Percentiles rank a stretch among this genome's conserved stretches.
Evolutionary conservation across 2,797 vertebrate genomes (phyloP).

Genomic region (Rhinophrynus dorsalis): DNA sequence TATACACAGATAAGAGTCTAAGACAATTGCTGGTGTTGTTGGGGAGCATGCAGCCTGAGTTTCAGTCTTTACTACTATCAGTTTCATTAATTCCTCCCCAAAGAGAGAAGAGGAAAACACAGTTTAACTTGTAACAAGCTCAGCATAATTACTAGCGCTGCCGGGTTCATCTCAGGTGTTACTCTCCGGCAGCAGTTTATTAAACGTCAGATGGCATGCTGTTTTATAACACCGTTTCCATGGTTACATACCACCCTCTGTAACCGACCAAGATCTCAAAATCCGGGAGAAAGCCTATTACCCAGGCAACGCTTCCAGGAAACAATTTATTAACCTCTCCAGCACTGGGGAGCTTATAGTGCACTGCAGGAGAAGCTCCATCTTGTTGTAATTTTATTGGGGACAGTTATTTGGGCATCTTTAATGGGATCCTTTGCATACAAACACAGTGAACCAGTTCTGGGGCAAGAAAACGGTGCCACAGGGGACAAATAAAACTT

Average conservation of each 20-base stretch:
- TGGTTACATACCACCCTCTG: constrained; percentile 58
- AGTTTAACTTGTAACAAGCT: constrained; percentile 2
- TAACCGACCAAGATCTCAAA: constrained; percentile 51
- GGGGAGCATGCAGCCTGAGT: background rate
- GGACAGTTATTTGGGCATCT: too few relatives aligned
- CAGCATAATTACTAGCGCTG: constrained; percentile 39
- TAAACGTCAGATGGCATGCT: constrained; percentile 52
- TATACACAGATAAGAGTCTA: too few relatives aligned
- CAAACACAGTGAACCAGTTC: too few relatives aligned
- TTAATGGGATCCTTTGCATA: too few relatives aligned
- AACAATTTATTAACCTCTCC: constrained; percentile 11
- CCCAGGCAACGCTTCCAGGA: constrained; percentile 8
- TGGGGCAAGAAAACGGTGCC: too few relatives aligned
- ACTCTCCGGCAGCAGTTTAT: constrained; percentile 28
- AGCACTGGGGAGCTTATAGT: background rate
- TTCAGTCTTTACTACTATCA: constrained; percentile 7
- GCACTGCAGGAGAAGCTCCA: too few relatives aligned
- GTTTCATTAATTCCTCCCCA: constrained; percentile 32
- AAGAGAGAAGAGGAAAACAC: background rate
- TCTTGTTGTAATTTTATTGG: too few relatives aligned
- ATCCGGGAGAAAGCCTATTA: constrained; percentile 50
- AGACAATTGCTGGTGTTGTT: too few relatives aligned
- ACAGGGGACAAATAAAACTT: too few relatives aligned
- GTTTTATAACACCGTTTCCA: constrained; percentile 56
- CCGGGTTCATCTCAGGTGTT: constrained; percentile 50